Base-by-base conservation (phyloP, 2,888 invertebrate species). In the Lydus trimaculatus region DNA sequence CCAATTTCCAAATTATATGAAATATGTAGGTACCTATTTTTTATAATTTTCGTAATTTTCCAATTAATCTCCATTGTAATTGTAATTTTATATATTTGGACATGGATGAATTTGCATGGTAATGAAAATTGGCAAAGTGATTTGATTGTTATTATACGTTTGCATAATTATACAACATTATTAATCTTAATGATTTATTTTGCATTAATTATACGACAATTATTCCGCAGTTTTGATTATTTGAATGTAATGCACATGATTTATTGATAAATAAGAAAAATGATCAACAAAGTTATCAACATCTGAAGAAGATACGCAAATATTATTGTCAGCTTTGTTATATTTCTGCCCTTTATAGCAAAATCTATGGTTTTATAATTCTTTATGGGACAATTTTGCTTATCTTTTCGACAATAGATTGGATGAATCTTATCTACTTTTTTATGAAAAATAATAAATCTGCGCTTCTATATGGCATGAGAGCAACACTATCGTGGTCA, bases 311-410 rank as follows among this genome's bases (percentile, higher is more conserved):
- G n/a, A n/a, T 43, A 5, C n/a, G 43, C 28, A 68, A 66, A 48
- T 63, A 71, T 33, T 70, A 73, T 31, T 71, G 73, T 25, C 61
- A 69, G 9, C 31, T 76, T 11, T 76, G 64, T 61, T 67, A 72
- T 20, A 23, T 64, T 9, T 59, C 72, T 9, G 69, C 70, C 7
- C 33, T 33, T 11, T 33, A 33, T 33, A 33, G 7, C 7, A 3
- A 7, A 33, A 33, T 33, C 7, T 33, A 33, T 33, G 33, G 33
- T 7, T 33, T 33, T 33, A 11, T 33, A 3, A 7, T 33, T 33
- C 7, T 33, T 11, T 7, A 33, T 9, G 33, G 33, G 1, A 33
- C 33, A 33, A 33, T 33, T 9, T 6, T 11, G 33, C 7, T 9
- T 11, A 33, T 33, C 8, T 5, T 33, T 7, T 1, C 2, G 2